Base-by-base conservation (phyloP, 2,888 invertebrate genomes). In the Odontocerum albicorne region DNA sequence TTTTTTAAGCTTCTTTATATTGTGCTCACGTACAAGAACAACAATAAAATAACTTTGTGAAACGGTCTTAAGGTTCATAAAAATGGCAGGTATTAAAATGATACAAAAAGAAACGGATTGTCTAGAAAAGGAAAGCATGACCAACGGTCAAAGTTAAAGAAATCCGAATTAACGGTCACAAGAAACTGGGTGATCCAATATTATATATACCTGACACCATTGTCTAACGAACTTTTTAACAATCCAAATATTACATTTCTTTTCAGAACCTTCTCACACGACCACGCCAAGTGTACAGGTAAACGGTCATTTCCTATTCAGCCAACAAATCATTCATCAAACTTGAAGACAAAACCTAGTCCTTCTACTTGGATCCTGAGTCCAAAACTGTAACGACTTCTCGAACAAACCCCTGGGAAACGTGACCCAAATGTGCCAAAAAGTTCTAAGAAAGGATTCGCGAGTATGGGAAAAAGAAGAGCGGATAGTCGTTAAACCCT, bases 361-460 rank as follows among this genome's bases (percentile, higher is more conserved):
- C 32, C 20, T 38, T 21, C 21, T 22, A n/a, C n/a, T n/a, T n/a
- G n/a, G 22, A 49, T 49, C 47, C 15, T 32, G 32, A 16, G 53
- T 53, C 38, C 55, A 22, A 49, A 55, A 50, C n/a, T 55, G 50
- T 55, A 55, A 55, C 54, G 49, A 49, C 33, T 43, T 42, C 16
- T 42, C 42, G 20, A 3, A 2, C 7, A 22, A 33, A 16, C 10
- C 38, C 54, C 22, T 42, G 54, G 47, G 43, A 54, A 43, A 31
- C 13, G 10, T 10, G 8, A 17, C 16, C 36, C 35, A 44, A 21
- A 33, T 10, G 13, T 10, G 27, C 22, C 36, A 20, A 19, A 16
- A 22, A 22, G 13, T 54, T 40, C 40, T 12, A 8, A 35, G 43
- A 31, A 32, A 54, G 54, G 49, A 54, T 36, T 42, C 31, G 42